Conservation (phyloP, 2,888 invertebrate species). For the Tetranychus piercei region DNA sequence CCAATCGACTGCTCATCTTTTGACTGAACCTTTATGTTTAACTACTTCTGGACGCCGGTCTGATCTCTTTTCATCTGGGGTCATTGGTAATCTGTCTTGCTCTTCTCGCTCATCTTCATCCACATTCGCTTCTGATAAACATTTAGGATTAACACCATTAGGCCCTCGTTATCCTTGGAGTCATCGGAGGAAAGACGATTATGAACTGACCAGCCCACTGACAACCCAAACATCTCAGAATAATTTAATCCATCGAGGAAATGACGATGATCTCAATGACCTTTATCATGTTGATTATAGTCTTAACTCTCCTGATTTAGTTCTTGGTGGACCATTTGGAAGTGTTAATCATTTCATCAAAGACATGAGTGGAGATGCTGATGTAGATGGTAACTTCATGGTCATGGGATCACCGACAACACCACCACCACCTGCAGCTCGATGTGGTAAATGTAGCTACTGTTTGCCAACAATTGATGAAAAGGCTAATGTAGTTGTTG, state of each 20-base stretch:
- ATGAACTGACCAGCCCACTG: neutral
- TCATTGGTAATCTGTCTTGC: neutral
- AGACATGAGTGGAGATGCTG: neutral
- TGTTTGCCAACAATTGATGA: neutral
- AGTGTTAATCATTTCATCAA: neutral
- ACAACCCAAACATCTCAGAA: neutral
- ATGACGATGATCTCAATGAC: neutral
- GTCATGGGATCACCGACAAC: neutral
- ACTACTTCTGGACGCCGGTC: neutral
- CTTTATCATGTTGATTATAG: neutral
- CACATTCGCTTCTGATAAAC: neutral
- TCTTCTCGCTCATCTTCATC: neutral
- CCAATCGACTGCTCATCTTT: neutral
- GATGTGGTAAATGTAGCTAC: slow-evolving; percentile 2
- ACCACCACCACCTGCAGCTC: neutral
- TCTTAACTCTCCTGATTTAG: neutral
- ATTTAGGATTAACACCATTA: neutral
- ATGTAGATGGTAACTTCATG: neutral
- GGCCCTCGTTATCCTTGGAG: neutral
- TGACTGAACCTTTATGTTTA: slow-evolving; percentile 5
- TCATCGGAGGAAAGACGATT: neutral
- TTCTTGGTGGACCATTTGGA: neutral
- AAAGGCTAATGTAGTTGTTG: slow-evolving; percentile 10
- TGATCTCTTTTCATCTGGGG: neutral
- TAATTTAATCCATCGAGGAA: neutral